Evolutionary conservation across 2,113 vertebrate species (phyloP), one percentile per base, ranked within the genome.

Genomic region (Microcebus jonahi): DNA sequence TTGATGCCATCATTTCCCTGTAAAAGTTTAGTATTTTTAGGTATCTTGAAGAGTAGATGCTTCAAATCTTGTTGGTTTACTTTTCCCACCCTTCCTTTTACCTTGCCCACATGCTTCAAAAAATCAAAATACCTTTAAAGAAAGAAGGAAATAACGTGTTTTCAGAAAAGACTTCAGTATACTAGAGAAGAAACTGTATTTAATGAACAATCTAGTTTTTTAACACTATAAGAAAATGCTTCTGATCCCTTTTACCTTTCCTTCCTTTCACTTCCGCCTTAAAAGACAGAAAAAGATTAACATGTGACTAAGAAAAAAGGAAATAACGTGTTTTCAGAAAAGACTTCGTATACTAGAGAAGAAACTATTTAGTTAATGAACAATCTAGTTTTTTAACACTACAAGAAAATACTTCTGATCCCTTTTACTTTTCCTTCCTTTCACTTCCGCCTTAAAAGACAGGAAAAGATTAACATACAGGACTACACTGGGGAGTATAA

Each of bases 341-440:
- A 67, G 73, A 68, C 57, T 84, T 45, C 71, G 34, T 61, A 15
- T 75, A 31, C 57, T 68, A 67, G 67, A 94, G 91, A 86, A 94
- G 57, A 90, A 45, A 76, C 65, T 36, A 55, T 83, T 82, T 53
- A 90, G 65, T 67, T 85, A 50, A 67, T 67, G 59, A 92, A 75
- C 10, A 68, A 95, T 45, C 31, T 87, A 76, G 53, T 86, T 81
- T 86, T 81, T 90, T 61, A 90, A 53, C 29, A 90, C 76, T 93
- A 86, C 45, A 76, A 82, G 76, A 73, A 85, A 90, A 93, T 48
- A 20, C 68, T 34, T 92, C 20, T 93, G 27, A 68, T 76, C 31
- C 29, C 21, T 86, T 90, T 90, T 61, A 36, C n/a, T 42, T 86
- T 86, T 76, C 42, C 27, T n/a, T 81, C 34, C 42, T 86, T 86